phyloP scores from a whole-genome alignment of 1,140 invertebrate genomes.

The Pogonomyrmex barbatus region DNA sequence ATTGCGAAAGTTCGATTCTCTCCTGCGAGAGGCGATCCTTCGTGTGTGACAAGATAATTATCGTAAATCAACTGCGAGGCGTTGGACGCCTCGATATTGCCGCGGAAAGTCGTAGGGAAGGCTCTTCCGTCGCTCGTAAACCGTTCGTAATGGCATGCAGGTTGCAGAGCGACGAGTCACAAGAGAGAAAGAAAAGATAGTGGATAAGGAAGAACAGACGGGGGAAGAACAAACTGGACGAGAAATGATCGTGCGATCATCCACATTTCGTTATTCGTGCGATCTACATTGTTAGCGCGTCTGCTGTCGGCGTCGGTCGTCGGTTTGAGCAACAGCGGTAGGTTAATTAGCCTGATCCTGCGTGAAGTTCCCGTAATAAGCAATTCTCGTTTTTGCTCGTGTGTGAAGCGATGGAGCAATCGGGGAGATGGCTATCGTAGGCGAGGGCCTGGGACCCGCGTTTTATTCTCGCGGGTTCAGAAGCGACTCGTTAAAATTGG shows the following conservation, averaged over 20 bases:
- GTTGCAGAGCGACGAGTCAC: not conserved
- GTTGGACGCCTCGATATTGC: conserved; percentile 1
- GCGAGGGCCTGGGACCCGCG: conserved; percentile 13
- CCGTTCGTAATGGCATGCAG: conserved; percentile 17
- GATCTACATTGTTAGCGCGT: conserved; percentile 2
- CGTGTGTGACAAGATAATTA: conserved; percentile 18
- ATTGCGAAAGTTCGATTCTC: conserved; percentile 7
- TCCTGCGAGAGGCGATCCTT: not conserved
- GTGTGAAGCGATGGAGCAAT: conserved; percentile 31
- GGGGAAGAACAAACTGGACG: not conserved
- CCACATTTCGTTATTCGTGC: not conserved
- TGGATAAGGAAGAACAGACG: not conserved
- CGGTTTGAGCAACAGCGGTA: conserved; percentile 3
- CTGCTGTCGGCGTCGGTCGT: not conserved
- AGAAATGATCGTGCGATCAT: not conserved
- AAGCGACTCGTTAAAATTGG: conserved; percentile 1
- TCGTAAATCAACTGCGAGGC: conserved; percentile 25
- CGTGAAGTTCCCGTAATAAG: conserved; percentile 36
- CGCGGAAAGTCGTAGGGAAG: conserved; percentile 9
- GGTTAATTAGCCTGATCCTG: conserved; percentile 42
- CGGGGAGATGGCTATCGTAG: conserved; percentile 24
- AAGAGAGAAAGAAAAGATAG: too few species aligned
- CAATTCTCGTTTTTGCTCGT: conserved; percentile 30
- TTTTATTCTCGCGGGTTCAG: not conserved
- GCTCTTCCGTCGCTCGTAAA: conserved; percentile 20